These are phyloP conservation scores for Peromyscus leucopus DNA, from an alignment of 2,113 vertebrate genomes.

Conservation along the genomic window DNA sequence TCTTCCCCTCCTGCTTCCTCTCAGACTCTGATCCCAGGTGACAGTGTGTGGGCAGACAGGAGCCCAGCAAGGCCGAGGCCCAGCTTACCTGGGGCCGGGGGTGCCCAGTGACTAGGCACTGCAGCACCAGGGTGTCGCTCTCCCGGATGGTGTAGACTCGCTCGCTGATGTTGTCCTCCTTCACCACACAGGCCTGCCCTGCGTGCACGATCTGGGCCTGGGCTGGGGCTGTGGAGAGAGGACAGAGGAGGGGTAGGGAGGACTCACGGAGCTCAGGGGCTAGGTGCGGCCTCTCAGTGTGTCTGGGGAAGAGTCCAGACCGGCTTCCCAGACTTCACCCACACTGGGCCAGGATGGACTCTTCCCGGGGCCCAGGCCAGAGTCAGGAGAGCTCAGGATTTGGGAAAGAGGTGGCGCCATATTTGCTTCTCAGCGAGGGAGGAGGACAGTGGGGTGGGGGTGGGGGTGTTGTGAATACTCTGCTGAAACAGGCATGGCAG, in stretches of 20 bases:
- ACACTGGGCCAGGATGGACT: neutral
- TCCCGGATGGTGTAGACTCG: constrained; percentile 98
- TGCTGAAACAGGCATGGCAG: neutral
- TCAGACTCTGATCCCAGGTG: neutral
- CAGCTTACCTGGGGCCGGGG: constrained; percentile 92
- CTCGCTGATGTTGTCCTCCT: constrained; percentile 98
- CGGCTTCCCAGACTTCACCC: neutral
- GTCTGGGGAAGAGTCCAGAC: neutral
- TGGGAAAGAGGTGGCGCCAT: neutral
- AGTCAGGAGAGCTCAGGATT: neutral
- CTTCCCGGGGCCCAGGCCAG: neutral
- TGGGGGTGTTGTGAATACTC: neutral
- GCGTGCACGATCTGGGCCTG: constrained; percentile 98
- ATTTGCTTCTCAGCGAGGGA: neutral
- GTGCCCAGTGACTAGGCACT: constrained; percentile 97
- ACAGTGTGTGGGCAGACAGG: neutral
- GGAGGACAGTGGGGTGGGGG: too few species aligned
- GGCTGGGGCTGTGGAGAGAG: constrained; percentile 91
- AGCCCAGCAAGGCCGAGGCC: neutral
- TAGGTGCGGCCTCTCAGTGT: neutral
- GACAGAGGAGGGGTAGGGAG: neutral
- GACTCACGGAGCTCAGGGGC: neutral
- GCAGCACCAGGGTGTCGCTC: constrained; percentile 94
- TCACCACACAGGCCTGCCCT: constrained; percentile 97
- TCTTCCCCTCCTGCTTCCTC: neutral